A percentile compares a stretch with the other conserved stretches of the same genome.
Conservation (phyloP, 1,140 invertebrate genomes). For the Drosophila gunungcola region DNA sequence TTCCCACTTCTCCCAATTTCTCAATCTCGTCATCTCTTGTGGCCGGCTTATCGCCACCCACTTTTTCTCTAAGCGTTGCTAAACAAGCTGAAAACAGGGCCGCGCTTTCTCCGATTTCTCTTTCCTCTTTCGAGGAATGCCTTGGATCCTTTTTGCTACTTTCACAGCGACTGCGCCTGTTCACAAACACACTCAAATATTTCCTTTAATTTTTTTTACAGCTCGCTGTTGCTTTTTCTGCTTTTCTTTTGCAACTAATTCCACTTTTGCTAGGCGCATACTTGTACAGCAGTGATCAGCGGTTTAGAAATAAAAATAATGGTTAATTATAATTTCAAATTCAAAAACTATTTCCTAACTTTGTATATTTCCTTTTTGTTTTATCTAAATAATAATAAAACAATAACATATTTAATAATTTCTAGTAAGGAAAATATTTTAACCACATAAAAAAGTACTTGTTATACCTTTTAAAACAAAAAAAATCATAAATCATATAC, state of each 20-base stretch:
- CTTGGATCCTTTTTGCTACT: conserved; percentile 72
- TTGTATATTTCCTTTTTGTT: no score
- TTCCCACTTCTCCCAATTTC: background rate
- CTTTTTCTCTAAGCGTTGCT: conserved; percentile 71
- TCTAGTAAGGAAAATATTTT: no score
- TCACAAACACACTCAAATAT: conserved; percentile 50
- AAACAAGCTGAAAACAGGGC: conserved; percentile 71
- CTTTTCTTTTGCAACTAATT: conserved; percentile 75
- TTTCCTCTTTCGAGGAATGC: conserved; percentile 24
- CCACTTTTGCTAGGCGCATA: conserved; percentile 46
- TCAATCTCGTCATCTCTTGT: background rate
- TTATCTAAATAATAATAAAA: no score
- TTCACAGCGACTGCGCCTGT: conserved; percentile 77
- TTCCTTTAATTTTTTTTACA: conserved; percentile 60
- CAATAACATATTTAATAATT: no score
- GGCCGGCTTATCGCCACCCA: background rate
- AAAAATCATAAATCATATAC: no score
- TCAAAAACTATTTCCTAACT: no score
- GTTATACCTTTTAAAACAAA: no score
- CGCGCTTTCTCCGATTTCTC: background rate
- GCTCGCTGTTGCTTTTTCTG: conserved; percentile 37
- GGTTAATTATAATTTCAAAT: no score
- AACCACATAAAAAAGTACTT: no score
- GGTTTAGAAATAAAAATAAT: background rate
- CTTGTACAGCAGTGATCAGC: background rate